phyloP scores from a whole-genome alignment of 2,888 invertebrate species.

The Oscheius sp. region DNA sequence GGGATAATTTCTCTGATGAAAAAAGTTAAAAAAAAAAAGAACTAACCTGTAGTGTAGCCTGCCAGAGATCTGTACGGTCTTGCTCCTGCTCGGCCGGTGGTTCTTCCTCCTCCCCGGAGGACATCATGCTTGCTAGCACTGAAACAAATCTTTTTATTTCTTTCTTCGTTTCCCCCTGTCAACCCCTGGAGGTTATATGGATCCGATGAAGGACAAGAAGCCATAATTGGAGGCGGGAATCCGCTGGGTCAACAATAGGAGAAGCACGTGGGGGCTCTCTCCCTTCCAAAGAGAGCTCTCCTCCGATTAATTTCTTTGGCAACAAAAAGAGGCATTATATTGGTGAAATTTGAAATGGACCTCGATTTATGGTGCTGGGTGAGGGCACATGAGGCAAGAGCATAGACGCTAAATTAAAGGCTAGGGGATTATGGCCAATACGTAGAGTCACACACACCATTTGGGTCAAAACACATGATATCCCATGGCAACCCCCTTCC shows the following conservation, averaged over 20 bases:
- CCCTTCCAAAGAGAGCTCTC: background rate
- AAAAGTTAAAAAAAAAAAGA: background rate
- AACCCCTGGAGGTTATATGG: background rate
- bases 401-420: no score
- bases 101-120: slow-evolving; percentile 64
- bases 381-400: background rate
- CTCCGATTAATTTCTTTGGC: background rate
- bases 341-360: background rate
- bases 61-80: slow-evolving; percentile 65
- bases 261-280: background rate
- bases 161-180: background rate
- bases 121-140: slow-evolving; percentile 67
- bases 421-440: no score
- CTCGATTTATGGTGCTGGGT: background rate
- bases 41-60: slow-evolving; percentile 66
- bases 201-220: background rate
- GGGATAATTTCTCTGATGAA: no score
- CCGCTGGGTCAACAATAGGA: background rate
- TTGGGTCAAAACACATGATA: no score
- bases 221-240: background rate
- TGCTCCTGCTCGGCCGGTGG: slow-evolving; percentile 50
- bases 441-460: no score
- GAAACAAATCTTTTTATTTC: slow-evolving; percentile 31
- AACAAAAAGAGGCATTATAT: background rate
- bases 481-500: no score